Percentiles rank a stretch among this genome's conserved stretches.
phyloP scores from a whole-genome alignment of 2,888 invertebrate genomes.

The Amphipyra tragopoginis region DNA sequence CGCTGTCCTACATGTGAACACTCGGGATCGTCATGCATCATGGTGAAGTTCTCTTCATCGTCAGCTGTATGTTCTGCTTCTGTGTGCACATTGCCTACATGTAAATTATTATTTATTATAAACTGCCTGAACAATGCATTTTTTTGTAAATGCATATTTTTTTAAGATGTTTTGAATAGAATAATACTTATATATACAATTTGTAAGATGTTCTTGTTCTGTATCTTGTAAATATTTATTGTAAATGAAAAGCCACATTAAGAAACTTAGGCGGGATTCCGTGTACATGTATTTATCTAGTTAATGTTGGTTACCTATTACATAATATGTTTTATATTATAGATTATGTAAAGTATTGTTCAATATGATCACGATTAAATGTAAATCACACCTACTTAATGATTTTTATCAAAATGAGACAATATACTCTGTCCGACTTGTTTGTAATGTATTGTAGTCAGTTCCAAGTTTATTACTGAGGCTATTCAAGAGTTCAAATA shows the following conservation, averaged over 20 bases:
- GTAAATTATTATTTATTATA: slow-evolving; percentile 26
- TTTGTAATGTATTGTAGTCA: slow-evolving; percentile 29
- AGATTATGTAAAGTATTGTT: not conserved
- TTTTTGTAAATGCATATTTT: slow-evolving; percentile 47
- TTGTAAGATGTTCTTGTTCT: slow-evolving; percentile 36
- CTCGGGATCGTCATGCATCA: not conserved
- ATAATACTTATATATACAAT: slow-evolving; percentile 31
- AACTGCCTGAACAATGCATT: slow-evolving; percentile 42
- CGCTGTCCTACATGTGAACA: too few relatives aligned
- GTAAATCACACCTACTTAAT: slow-evolving; percentile 39
- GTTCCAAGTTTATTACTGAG: slow-evolving; percentile 32
- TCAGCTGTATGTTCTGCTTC: slow-evolving; percentile 34
- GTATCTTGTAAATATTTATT: slow-evolving; percentile 36
- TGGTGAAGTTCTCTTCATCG: slow-evolving; percentile 13
- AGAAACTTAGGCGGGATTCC: slow-evolving; percentile 12
- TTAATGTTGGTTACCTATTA: slow-evolving; percentile 21
- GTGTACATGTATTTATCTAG: slow-evolving; percentile 6
- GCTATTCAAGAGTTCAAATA: slow-evolving; percentile 53
- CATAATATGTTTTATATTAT: not conserved
- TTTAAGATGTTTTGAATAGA: slow-evolving; percentile 29
- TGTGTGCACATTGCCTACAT: slow-evolving; percentile 43
- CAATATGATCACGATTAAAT: slow-evolving; percentile 12
- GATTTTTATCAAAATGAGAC: slow-evolving; percentile 25
- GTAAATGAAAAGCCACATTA: slow-evolving; percentile 25
- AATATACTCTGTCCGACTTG: slow-evolving; percentile 15